phyloP scores from a whole-genome alignment of 2,113 vertebrate species.

The Lycaon pictus region DNA sequence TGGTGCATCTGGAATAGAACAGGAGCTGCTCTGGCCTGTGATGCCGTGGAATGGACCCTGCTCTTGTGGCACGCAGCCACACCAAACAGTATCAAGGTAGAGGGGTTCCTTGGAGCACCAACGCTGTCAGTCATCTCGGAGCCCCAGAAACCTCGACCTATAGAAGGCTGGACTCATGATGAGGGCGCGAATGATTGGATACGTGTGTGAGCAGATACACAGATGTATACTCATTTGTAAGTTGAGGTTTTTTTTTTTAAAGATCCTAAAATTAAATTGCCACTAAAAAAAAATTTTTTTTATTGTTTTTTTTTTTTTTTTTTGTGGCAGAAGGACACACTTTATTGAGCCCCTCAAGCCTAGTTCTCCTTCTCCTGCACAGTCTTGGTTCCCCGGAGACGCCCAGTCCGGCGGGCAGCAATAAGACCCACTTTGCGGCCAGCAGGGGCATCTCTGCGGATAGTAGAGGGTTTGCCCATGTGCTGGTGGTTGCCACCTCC shows the following conservation, averaged over 20 bases:
- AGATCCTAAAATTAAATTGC: slow-evolving; percentile 52
- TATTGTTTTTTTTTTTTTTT: too few species aligned
- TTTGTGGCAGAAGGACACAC: slow-evolving; percentile 83
- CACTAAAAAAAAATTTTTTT: neutral
- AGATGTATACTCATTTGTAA: neutral
- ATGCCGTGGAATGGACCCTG: neutral
- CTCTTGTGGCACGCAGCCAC: neutral
- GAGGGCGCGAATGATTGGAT: neutral
- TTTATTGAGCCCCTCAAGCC: slow-evolving; percentile 82
- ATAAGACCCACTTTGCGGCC: slow-evolving; percentile 99
- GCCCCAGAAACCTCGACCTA: neutral
- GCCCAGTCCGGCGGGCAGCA: slow-evolving; percentile 97
- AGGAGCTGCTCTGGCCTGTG: neutral
- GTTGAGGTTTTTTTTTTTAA: neutral
- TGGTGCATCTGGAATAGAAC: too few species aligned
- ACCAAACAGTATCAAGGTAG: fast-evolving
- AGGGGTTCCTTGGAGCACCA: neutral
- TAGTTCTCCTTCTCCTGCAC: slow-evolving; percentile 99
- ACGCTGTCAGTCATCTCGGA: fast-evolving
- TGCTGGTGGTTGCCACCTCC: slow-evolving; percentile 99
- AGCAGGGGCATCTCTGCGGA: slow-evolving; percentile 97
- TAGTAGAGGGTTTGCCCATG: slow-evolving; percentile 98
- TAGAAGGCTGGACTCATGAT: neutral
- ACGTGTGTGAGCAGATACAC: neutral
- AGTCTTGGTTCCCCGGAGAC: slow-evolving; percentile 99